phyloP scores from a whole-genome alignment of 2,113 vertebrate species.

The Pseudois nayaur region DNA sequence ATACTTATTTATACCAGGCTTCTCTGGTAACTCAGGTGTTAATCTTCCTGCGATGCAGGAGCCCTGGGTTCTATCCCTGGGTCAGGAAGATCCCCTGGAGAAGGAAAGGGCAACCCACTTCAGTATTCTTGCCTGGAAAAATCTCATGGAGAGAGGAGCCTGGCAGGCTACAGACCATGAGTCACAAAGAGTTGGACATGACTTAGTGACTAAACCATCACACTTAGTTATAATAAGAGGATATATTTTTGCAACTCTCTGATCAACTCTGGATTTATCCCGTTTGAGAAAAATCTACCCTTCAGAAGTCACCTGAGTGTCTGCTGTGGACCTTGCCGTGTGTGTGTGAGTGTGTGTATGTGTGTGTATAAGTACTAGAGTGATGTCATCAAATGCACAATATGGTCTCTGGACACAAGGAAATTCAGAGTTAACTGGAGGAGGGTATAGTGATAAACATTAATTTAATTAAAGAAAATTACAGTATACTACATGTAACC shows the following conservation, averaged over 20 bases:
- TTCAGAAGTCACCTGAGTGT: neutral
- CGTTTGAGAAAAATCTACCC: neutral
- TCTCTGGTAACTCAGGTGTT: neutral
- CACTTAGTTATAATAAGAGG: neutral
- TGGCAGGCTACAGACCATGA: neutral
- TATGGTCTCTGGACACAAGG: neutral
- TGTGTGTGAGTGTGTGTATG: neutral
- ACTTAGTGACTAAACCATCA: neutral
- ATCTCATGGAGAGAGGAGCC: neutral
- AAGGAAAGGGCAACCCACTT: neutral
- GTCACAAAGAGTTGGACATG: neutral
- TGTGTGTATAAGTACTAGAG: neutral
- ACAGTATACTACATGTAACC: neutral
- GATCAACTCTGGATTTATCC: neutral
- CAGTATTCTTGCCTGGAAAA: neutral
- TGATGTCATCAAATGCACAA: neutral
- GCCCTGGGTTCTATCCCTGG: neutral
- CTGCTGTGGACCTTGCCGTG: fast-evolving
- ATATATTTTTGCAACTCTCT: neutral
- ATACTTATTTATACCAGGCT: neutral
- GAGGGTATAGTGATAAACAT: neutral
- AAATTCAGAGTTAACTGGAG: neutral
- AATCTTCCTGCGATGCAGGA: neutral
- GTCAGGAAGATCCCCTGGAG: neutral
- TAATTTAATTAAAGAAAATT: neutral